A percentile compares a stretch with the other conserved stretches of the same genome.
phyloP scores from a whole-genome alignment of 2,797 vertebrate genomes.

The Lepilemur septentrionalis region DNA sequence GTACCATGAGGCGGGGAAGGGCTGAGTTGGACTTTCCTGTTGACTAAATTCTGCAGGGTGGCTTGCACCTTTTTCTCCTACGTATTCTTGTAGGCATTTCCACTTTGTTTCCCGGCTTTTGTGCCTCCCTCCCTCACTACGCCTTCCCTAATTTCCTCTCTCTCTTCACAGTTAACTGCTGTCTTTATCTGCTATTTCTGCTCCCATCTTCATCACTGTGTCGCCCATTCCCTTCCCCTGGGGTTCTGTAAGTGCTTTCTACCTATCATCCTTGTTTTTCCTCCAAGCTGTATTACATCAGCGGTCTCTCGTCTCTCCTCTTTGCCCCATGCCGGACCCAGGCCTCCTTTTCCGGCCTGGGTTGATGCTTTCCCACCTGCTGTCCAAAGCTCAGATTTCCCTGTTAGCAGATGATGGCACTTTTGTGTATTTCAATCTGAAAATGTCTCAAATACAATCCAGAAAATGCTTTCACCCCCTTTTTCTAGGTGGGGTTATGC shows the following conservation, averaged over 20 bases:
- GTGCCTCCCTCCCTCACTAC: background rate
- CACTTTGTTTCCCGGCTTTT: background rate
- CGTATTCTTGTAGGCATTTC: background rate
- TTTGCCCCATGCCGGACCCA: background rate
- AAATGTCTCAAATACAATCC: background rate
- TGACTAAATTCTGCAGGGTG: background rate
- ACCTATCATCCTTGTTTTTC: background rate
- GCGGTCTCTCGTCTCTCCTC: background rate
- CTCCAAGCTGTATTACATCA: constrained; percentile 51
- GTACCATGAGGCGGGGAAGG: constrained; percentile 54
- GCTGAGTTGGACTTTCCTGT: background rate
- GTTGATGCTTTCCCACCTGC: background rate
- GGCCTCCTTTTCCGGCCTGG: background rate
- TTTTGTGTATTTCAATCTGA: background rate
- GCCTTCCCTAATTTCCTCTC: background rate
- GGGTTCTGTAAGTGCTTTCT: background rate
- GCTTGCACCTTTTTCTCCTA: background rate
- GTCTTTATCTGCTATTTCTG: background rate
- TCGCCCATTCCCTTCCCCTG: background rate
- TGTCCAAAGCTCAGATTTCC: background rate
- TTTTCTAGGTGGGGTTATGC: background rate
- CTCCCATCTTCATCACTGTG: background rate
- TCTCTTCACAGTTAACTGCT: background rate
- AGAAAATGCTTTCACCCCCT: background rate
- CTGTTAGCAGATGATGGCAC: background rate